phyloP scores from a whole-genome alignment of 2,888 invertebrate genomes.

The Agrilus mali region DNA sequence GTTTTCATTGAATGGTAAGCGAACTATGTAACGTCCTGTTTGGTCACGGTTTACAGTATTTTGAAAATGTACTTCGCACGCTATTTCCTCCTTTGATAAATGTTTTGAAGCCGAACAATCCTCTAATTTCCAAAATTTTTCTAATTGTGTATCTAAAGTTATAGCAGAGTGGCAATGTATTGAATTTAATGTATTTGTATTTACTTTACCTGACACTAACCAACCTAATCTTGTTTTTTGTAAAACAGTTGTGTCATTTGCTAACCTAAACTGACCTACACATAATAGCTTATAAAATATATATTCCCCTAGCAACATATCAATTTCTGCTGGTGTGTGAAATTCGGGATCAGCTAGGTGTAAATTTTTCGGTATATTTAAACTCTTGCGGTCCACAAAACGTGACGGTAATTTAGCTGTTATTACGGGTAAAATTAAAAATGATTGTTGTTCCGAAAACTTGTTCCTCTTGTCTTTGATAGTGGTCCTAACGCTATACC shows the following conservation, averaged over 20 bases:
- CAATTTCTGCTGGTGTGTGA: not conserved
- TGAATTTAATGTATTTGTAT: not conserved
- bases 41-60: not conserved
- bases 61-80: slow-evolving; percentile 2
- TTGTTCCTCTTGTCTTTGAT: not conserved
- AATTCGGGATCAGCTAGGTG: slow-evolving; percentile 1
- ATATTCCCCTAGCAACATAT: too few relatives aligned
- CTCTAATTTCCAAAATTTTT: slow-evolving; percentile 2
- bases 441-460: not conserved
- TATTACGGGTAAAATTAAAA: not conserved
- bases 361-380: too few relatives aligned
- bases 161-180: not conserved
- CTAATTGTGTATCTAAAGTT: too few relatives aligned
- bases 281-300: too few relatives aligned
- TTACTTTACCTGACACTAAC: not conserved
- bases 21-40: slow-evolving; percentile 1
- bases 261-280: too few relatives aligned
- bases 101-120: not conserved
- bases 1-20: not conserved
- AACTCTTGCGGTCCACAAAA: too few relatives aligned
- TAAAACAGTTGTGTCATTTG: not conserved
- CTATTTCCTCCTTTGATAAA: not conserved
- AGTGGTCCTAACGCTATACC: too few relatives aligned
- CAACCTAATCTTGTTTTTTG: not conserved
- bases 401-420: too few relatives aligned